Evolutionary conservation across 2,888 invertebrate genomes (phyloP), one percentile per base, ranked within the genome.

Genomic region (Julus scanicus): DNA sequence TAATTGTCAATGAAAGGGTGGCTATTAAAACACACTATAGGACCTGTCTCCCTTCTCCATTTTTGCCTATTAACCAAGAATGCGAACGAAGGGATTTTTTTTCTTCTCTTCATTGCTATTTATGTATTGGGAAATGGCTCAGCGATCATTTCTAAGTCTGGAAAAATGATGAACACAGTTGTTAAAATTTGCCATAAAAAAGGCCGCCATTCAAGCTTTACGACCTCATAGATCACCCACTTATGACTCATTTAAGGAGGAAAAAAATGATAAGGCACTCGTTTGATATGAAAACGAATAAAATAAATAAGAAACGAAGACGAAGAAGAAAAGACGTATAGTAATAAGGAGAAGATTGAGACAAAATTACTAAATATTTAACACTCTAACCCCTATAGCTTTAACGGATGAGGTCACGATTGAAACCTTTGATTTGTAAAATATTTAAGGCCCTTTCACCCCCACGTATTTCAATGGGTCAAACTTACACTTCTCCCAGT

Each of bases 121-220:
- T 71, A 71, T 71, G 71, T 71, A 71, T 71, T 71, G 29, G 71
- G 71, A 71, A 29, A 71, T n/a, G 29, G 71, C n/a, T 20, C 71
- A 71, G 71, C 71, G 71, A 71, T 71, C 71, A 71, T 71, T 71
- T 71, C 71, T 29, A 71, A 71, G 71, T 71, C 71, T 71, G 71
- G 71, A 71, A 71, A 71, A 71, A 71, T 71, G 71, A 71, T 71
- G 71, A 71, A 71, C 71, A 71, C 71, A 71, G 71, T 71, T 71
- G 71, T 71, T 71, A 71, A 71, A 71, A 71, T 71, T 71, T 71
- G 71, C 71, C 71, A 71, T 71, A 71, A 71, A 71, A 71, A 20
- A 29, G 29, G 29, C 71, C 71, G 29, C 71, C 71, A 29, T 71
- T 71, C 71, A 71, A 71, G 71, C 71, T 71, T 71, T 71, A 71